Conservation (phyloP, 2,113 vertebrate species). For the Istiophorus platypterus region DNA sequence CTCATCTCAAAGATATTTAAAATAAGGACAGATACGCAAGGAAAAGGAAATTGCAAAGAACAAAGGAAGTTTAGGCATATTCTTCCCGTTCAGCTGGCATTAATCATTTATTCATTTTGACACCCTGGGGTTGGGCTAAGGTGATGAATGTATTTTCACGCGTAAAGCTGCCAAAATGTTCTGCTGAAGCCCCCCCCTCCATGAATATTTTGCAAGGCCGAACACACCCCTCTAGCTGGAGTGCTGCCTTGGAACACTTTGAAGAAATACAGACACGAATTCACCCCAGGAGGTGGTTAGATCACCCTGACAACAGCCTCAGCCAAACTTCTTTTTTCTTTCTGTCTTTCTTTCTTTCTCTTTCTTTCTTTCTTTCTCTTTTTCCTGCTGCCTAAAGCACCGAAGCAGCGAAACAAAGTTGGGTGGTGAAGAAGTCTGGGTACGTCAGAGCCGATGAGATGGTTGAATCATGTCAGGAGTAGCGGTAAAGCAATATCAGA, state of each 20-base stretch:
- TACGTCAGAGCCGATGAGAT: slow-evolving; percentile 28
- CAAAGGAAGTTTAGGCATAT: slow-evolving; percentile 19
- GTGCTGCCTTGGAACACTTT: slow-evolving; percentile 64
- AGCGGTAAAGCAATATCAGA: slow-evolving; percentile 5
- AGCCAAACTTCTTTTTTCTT: slow-evolving; percentile 28
- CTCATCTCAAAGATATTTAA: slow-evolving; percentile 1
- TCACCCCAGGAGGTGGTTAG: slow-evolving; percentile 66
- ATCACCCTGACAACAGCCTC: slow-evolving; percentile 64
- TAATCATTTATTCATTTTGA: slow-evolving; percentile 61
- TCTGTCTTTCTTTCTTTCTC: not conserved
- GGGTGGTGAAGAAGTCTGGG: slow-evolving; percentile 13
- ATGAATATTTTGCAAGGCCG: slow-evolving; percentile 69
- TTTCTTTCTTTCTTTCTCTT: not conserved
- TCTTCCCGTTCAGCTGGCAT: slow-evolving; percentile 37
- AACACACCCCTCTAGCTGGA: slow-evolving; percentile 51
- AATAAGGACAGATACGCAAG: not conserved
- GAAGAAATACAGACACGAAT: slow-evolving; percentile 69
- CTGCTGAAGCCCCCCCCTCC: slow-evolving; percentile 15
- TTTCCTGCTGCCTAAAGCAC: slow-evolving; percentile 52
- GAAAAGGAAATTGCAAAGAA: slow-evolving; percentile 26
- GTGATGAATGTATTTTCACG: slow-evolving; percentile 64
- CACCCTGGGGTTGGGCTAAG: slow-evolving; percentile 32
- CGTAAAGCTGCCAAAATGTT: slow-evolving; percentile 64
- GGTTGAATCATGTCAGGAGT: slow-evolving; percentile 40
- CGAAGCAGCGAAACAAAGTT: slow-evolving; percentile 42